Percentiles rank a stretch among this genome's conserved stretches.
Conservation (phyloP, 2,797 vertebrate species). For the Esox lucius region DNA sequence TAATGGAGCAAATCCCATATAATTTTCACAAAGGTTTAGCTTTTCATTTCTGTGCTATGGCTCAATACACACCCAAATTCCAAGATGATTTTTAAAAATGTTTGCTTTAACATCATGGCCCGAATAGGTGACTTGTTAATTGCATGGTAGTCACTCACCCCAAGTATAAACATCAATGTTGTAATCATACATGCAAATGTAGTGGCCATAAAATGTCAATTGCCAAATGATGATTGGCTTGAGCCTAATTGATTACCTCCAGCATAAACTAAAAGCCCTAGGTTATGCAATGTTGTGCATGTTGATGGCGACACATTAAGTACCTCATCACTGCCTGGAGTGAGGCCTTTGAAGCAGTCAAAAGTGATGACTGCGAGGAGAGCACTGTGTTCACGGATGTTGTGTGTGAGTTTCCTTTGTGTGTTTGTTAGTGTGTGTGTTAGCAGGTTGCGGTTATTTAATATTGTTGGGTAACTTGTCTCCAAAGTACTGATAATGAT, state of each 20-base stretch:
- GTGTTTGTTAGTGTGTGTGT: slow-evolving; percentile 19
- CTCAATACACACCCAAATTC: too few relatives aligned
- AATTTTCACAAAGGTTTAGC: too few relatives aligned
- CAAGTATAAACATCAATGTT: too few relatives aligned
- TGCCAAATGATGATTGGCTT: not conserved
- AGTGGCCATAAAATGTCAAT: not conserved
- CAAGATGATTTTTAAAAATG: too few relatives aligned
- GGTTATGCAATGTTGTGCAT: not conserved
- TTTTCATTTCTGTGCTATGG: too few relatives aligned
- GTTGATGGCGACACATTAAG: not conserved
- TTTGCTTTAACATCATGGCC: too few relatives aligned
- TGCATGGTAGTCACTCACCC: too few relatives aligned
- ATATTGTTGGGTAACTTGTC: slow-evolving; percentile 44
- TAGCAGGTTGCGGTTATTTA: slow-evolving; percentile 41
- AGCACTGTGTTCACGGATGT: slow-evolving; percentile 26
- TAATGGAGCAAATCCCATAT: too few relatives aligned
- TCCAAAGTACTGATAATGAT: slow-evolving; percentile 72
- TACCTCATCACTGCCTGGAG: not conserved
- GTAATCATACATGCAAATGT: too few relatives aligned
- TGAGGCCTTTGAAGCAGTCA: not conserved
- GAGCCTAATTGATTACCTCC: not conserved
- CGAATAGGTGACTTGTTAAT: too few relatives aligned
- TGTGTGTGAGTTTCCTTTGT: not conserved
- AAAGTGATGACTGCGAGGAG: not conserved
- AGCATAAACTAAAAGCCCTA: not conserved